A percentile compares a stretch with the other conserved stretches of the same genome.
phyloP scores from a whole-genome alignment of 2,113 vertebrate genomes.

The Octodon degus region DNA sequence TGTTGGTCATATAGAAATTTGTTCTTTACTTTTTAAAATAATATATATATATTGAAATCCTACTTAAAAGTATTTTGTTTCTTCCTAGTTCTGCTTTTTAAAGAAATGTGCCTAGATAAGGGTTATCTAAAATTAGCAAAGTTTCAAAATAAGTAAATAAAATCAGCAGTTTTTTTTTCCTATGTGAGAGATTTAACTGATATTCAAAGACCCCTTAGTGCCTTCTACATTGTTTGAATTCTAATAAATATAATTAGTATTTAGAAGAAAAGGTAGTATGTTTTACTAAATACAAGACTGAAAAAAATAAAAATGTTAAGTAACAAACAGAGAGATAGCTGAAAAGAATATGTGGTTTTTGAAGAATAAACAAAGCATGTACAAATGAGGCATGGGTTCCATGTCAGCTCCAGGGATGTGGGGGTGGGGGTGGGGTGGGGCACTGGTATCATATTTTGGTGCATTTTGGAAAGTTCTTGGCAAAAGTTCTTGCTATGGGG shows the following conservation, averaged over 20 bases:
- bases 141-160: not conserved
- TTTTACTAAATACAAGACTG: not conserved
- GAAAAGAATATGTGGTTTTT: not conserved
- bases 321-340: not conserved
- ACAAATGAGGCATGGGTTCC: not conserved
- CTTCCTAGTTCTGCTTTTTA: not conserved
- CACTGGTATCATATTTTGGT: not conserved
- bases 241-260: constrained; percentile 1
- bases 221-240: not conserved
- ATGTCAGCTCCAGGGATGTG: too few species aligned
- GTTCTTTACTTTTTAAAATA: not conserved
- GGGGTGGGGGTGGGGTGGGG: too few species aligned
- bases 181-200: not conserved
- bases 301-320: not conserved
- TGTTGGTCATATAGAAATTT: not conserved
- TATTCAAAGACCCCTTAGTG: constrained; percentile 2
- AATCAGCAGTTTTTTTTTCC: not conserved
- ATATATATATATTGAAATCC: not conserved
- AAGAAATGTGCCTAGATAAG: not conserved
- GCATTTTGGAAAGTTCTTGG: not conserved
- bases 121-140: not conserved
- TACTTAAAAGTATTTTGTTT: constrained; percentile 11
- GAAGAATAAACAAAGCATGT: not conserved
- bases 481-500: not conserved
- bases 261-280: not conserved